Percentiles rank a stretch among this genome's conserved stretches.
These are phyloP conservation scores for Ammospiza nelsoni DNA, from an alignment of 2,113 vertebrate species.

Conservation along the genomic window DNA sequence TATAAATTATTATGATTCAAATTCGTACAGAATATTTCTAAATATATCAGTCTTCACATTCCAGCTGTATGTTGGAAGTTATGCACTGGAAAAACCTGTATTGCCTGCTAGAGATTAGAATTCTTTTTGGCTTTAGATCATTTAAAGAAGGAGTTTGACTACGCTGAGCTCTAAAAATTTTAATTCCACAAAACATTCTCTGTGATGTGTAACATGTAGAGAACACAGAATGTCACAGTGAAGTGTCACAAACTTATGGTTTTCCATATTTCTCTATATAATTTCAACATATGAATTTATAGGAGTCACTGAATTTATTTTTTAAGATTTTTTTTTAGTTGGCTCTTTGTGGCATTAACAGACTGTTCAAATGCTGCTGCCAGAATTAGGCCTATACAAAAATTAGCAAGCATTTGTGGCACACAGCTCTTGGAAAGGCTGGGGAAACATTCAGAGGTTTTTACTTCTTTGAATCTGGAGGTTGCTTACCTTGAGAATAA, in stretches of 20 bases:
- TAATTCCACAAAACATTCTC: background rate
- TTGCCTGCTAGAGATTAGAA: background rate
- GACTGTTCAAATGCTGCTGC: background rate
- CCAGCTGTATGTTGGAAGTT: background rate
- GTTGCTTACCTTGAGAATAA: background rate
- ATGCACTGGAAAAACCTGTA: background rate
- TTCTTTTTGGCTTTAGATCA: background rate
- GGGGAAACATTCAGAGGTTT: background rate
- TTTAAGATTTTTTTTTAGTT: background rate
- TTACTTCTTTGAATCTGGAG: background rate
- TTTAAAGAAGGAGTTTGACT: background rate
- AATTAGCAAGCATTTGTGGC: background rate
- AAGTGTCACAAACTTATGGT: background rate
- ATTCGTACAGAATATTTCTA: background rate
- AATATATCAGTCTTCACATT: background rate
- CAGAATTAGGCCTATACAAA: background rate
- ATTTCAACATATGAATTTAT: background rate
- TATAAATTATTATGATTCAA: background rate
- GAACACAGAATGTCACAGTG: background rate
- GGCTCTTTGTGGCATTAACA: background rate
- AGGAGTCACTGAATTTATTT: background rate
- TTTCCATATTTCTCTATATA: background rate
- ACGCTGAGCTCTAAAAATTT: background rate
- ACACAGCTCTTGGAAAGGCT: background rate
- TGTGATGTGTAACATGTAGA: background rate